Percentiles rank a stretch among this genome's conserved stretches.
Evolutionary conservation across 2,113 vertebrate species (phyloP).

Genomic region (Macroglossus sobrinus): DNA sequence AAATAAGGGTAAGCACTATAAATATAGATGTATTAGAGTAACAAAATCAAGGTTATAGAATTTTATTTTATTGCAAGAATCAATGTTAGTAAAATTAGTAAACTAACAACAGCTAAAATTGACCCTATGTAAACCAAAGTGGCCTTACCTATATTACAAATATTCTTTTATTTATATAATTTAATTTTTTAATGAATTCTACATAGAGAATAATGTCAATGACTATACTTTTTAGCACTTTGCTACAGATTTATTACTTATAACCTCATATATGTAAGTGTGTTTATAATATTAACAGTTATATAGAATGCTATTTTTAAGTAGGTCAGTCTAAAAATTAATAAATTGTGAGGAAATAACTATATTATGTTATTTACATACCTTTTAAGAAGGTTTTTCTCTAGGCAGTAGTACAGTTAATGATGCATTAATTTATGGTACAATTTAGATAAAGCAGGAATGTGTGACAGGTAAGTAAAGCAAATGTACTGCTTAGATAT

Average conservation of each 20-base stretch:
- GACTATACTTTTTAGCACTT: background rate
- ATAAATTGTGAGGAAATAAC: background rate
- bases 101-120: background rate
- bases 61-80: background rate
- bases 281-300: background rate
- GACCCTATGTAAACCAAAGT: background rate
- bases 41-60: background rate
- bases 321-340: background rate
- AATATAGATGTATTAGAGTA: background rate
- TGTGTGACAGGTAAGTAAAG: background rate
- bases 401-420: background rate
- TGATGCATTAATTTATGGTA: background rate
- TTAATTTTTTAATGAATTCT: background rate
- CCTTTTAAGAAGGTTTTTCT: background rate
- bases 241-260: background rate
- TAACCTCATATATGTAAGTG: background rate
- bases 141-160: background rate
- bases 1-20: background rate
- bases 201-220: background rate
- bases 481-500: background rate
- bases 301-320: background rate
- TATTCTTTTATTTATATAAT: background rate
- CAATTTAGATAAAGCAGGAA: slow-evolving; percentile 34
- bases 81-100: background rate
- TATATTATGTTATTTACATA: background rate